Evolutionary conservation across 2,888 invertebrate species (phyloP).

Genomic region (Drosophila cracens): DNA sequence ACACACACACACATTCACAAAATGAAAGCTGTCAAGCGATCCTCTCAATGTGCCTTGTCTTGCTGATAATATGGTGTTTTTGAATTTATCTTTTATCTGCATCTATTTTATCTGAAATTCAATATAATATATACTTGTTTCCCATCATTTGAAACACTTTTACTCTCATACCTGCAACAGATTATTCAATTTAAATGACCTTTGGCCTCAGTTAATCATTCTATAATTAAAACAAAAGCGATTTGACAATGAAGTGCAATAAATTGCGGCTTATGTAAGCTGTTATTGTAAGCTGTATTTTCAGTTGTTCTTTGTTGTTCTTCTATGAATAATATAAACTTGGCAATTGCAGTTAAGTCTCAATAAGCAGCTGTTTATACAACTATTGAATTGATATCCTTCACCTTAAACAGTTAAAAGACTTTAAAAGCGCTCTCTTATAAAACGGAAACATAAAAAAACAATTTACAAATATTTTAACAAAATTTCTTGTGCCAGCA

Average conservation of each 20-base stretch:
- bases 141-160: not conserved
- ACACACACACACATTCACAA: constrained; percentile 6
- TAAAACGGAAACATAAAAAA: not conserved
- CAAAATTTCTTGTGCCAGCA: constrained; percentile 1
- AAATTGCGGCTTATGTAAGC: not conserved
- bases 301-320: not conserved
- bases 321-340: not conserved
- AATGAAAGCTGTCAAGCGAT: constrained; percentile 18
- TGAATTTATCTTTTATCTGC: not conserved
- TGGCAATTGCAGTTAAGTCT: not conserved
- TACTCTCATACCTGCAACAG: not conserved
- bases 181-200: not conserved
- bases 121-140: not conserved
- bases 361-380: not conserved
- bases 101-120: not conserved
- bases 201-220: constrained; percentile 1
- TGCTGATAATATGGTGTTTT: constrained; percentile 1
- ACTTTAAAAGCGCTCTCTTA: not conserved
- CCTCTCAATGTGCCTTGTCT: constrained; percentile 1
- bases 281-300: not conserved
- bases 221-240: constrained; percentile 11
- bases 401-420: not conserved
- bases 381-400: not conserved
- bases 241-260: constrained; percentile 1
- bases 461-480: too few species aligned